phyloP scores from a whole-genome alignment of 2,797 vertebrate species.

The Sebastes melanostomus region DNA sequence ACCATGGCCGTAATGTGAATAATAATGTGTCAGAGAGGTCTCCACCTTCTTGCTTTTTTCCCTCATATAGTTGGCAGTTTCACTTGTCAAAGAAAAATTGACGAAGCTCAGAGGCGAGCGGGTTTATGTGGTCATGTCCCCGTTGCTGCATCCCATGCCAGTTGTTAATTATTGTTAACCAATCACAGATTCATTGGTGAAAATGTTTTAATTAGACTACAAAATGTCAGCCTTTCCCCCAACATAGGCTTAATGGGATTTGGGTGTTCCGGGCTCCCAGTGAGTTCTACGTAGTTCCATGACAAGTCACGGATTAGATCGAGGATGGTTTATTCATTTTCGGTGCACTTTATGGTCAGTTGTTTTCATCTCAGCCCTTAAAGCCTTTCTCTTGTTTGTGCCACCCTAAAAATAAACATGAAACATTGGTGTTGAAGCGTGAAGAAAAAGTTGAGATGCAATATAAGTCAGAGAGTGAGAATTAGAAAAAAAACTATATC shows the following conservation, averaged over 20 bases:
- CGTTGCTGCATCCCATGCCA: slow-evolving; percentile 57
- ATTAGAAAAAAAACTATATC: slow-evolving; percentile 26
- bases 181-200: slow-evolving; percentile 74
- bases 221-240: slow-evolving; percentile 79
- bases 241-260: slow-evolving; percentile 84
- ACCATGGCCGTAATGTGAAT: slow-evolving; percentile 54
- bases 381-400: slow-evolving; percentile 76
- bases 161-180: slow-evolving; percentile 79
- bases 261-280: slow-evolving; percentile 75
- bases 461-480: slow-evolving; percentile 64
- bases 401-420: slow-evolving; percentile 77
- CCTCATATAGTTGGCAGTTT: slow-evolving; percentile 32
- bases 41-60: neutral
- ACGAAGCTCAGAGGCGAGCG: slow-evolving; percentile 39
- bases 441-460: slow-evolving; percentile 73
- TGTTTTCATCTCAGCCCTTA: slow-evolving; percentile 75
- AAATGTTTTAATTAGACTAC: slow-evolving; percentile 82
- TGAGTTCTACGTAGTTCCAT: slow-evolving; percentile 68
- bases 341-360: slow-evolving; percentile 73
- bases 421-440: slow-evolving; percentile 77
- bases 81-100: slow-evolving; percentile 50
- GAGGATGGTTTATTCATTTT: slow-evolving; percentile 78
- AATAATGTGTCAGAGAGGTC: slow-evolving; percentile 57
- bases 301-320: slow-evolving; percentile 73
- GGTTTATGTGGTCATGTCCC: slow-evolving; percentile 60